Evolutionary conservation across 2,888 invertebrate species (phyloP).

Genomic region (Cordylochernes scorpioides): DNA sequence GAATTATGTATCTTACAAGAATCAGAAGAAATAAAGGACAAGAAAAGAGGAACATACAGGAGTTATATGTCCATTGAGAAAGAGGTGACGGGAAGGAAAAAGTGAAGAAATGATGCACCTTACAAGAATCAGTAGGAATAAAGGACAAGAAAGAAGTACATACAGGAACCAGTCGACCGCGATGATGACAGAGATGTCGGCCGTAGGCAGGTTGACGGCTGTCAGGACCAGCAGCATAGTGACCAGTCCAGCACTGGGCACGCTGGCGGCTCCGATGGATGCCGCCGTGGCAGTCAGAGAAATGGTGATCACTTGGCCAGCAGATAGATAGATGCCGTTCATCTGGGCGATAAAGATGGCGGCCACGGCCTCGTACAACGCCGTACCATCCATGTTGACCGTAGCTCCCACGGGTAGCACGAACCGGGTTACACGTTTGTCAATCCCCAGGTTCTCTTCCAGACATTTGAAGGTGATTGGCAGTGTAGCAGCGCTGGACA

Average conservation of each 20-base stretch:
- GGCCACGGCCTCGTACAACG: conserved; percentile 29
- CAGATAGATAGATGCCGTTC: conserved; percentile 22
- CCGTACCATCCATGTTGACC: conserved; percentile 29
- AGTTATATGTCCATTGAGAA: too few species aligned
- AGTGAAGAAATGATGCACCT: too few species aligned
- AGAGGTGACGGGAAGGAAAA: too few species aligned
- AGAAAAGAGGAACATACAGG: too few species aligned
- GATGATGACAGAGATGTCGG: conserved; percentile 34
- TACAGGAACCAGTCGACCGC: conserved; percentile 40
- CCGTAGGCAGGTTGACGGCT: conserved; percentile 33
- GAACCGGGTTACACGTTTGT: conserved; percentile 35
- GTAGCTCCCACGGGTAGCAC: conserved; percentile 25
- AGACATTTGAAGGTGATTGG: conserved; percentile 38
- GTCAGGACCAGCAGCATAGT: conserved; percentile 37
- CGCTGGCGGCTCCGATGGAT: conserved; percentile 35
- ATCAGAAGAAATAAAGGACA: too few species aligned
- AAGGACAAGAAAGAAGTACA: conserved; percentile 16
- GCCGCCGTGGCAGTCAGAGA: conserved; percentile 36
- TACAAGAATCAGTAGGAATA: not conserved
- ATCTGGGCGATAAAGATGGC: conserved; percentile 30
- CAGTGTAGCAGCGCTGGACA: conserved; percentile 33
- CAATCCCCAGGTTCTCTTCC: conserved; percentile 36
- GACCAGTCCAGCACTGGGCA: conserved; percentile 36
- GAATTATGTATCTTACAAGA: too few species aligned
- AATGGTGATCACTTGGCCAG: conserved; percentile 25